Evolutionary conservation across 2,888 invertebrate species (phyloP).

Genomic region (Hoplodrina ambigua): DNA sequence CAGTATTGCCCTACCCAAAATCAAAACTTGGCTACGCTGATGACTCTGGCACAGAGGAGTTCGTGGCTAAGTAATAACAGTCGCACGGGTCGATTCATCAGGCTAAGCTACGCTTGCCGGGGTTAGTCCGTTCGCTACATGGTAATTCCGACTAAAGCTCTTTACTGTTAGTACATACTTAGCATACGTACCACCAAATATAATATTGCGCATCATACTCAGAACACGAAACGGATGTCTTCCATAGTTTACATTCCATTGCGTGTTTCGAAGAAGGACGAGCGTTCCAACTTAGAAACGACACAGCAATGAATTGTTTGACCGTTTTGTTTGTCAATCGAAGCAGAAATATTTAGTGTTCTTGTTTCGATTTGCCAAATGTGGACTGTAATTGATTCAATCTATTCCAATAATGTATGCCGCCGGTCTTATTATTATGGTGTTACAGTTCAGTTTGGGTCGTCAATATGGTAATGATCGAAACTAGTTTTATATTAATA

Average conservation of each 20-base stretch:
- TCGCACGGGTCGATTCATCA: too few species aligned
- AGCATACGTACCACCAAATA: slow-evolving; percentile 3
- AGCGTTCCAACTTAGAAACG: slow-evolving; percentile 25
- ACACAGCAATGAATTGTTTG: slow-evolving; percentile 42
- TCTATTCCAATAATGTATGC: slow-evolving; percentile 26
- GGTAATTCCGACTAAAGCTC: not conserved
- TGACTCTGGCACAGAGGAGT: too few species aligned
- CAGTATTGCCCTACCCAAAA: too few species aligned
- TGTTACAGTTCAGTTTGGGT: slow-evolving; percentile 15
- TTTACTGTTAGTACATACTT: not conserved
- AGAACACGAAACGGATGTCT: slow-evolving; percentile 35
- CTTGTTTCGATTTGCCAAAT: slow-evolving; percentile 20
- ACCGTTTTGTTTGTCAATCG: slow-evolving; percentile 38
- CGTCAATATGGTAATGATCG: not conserved
- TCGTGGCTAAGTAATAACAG: too few species aligned
- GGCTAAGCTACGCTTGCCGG: too few species aligned
- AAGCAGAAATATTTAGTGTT: slow-evolving; percentile 28
- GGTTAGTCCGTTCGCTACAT: slow-evolving; percentile 2
- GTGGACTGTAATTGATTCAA: slow-evolving; percentile 38
- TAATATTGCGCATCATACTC: slow-evolving; percentile 6
- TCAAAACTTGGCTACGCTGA: too few species aligned
- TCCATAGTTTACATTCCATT: slow-evolving; percentile 46
- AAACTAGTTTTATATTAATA: slow-evolving; percentile 13
- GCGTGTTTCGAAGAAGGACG: slow-evolving; percentile 39
- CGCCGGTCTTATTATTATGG: slow-evolving; percentile 11